Evolutionary conservation across 2,888 invertebrate genomes (phyloP).

Genomic region (Auanema sp.): DNA sequence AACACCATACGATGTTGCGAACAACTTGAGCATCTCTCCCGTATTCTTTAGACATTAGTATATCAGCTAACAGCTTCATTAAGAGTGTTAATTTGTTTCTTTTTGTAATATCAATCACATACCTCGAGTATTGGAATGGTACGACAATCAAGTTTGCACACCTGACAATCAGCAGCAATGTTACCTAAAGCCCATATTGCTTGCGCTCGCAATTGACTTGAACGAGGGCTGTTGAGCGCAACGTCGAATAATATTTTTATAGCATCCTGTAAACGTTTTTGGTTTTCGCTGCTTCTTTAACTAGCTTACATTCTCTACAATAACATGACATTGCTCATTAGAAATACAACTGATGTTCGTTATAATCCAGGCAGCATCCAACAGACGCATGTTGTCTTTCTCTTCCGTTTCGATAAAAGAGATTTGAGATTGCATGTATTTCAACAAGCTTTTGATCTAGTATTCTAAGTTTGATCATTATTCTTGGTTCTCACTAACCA

Average conservation of each 20-base stretch:
- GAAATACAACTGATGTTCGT: constrained; percentile 38
- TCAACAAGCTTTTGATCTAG: no score
- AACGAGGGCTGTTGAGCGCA: background rate
- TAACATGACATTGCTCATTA: constrained; percentile 26
- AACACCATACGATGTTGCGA: constrained; percentile 29
- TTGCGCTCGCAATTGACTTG: constrained; percentile 16
- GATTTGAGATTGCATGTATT: no score
- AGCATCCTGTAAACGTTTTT: background rate
- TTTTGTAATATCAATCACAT: background rate
- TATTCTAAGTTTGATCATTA: no score
- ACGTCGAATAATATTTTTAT: background rate
- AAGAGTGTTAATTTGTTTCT: background rate
- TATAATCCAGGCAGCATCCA: constrained; percentile 36
- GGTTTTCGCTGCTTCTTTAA: background rate
- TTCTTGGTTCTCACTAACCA: no score
- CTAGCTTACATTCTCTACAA: constrained; percentile 23
- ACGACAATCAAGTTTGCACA: constrained; percentile 26
- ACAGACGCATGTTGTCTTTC: background rate
- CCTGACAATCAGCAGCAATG: constrained; percentile 35
- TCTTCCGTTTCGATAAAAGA: no score
- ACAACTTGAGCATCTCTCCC: background rate
- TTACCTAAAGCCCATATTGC: constrained; percentile 36
- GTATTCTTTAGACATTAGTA: background rate
- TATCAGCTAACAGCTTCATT: background rate
- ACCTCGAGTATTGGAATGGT: constrained; percentile 20